These are phyloP conservation scores for Antigone vipio DNA, from an alignment of 2,113 vertebrate species.

Conservation along the genomic window DNA sequence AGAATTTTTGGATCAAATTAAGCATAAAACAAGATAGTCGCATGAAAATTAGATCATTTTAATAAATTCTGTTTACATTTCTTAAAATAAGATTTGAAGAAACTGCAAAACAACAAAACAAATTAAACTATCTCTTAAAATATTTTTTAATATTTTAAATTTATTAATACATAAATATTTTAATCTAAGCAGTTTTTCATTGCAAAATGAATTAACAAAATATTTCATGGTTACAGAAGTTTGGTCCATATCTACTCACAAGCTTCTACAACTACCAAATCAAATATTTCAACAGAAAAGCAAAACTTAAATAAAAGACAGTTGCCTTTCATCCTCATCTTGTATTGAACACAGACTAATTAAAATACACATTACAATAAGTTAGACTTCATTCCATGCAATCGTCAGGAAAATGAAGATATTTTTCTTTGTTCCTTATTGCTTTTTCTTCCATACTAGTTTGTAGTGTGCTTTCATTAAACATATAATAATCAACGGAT, in stretches of 20 bases:
- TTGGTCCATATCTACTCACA: neutral
- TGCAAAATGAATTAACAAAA: neutral
- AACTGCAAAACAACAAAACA: neutral
- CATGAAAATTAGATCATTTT: neutral
- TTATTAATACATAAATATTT: neutral
- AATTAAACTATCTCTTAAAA: neutral
- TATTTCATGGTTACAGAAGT: neutral
- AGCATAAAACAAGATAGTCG: neutral
- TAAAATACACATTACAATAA: conserved; percentile 19
- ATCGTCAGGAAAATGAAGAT: neutral
- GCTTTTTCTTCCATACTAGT: neutral
- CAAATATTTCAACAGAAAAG: neutral
- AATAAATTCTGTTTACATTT: neutral
- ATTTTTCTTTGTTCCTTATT: neutral
- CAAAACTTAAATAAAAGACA: neutral
- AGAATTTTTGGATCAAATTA: neutral
- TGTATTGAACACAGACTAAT: neutral
- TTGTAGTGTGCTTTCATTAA: conserved; percentile 42
- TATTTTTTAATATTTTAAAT: neutral
- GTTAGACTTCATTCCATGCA: neutral
- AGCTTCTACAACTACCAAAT: neutral
- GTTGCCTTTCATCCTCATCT: neutral
- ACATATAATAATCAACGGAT: neutral
- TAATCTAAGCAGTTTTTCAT: neutral
- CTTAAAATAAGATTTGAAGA: neutral